Percentiles rank a stretch among this genome's conserved stretches.
Conservation (phyloP, 2,797 vertebrate species). For the Poecilia velifera region DNA sequence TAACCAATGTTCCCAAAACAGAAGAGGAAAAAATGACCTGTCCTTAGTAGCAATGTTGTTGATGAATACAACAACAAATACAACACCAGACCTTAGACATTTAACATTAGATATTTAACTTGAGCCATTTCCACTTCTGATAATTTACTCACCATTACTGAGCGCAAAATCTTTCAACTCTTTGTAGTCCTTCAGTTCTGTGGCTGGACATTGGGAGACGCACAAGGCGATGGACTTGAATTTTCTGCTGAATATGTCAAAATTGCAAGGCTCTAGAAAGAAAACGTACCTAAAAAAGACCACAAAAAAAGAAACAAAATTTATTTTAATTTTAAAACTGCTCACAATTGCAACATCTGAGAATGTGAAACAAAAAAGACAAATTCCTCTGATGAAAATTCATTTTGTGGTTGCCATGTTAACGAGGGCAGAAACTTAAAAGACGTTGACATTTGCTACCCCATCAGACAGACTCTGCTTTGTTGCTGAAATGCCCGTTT, state of each 20-base stretch:
- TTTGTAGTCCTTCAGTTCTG: constrained; percentile 81
- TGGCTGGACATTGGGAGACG: constrained; percentile 88
- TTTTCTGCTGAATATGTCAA: constrained; percentile 89
- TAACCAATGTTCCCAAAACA: neutral
- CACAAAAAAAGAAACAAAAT: neutral
- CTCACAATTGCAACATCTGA: no score
- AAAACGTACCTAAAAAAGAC: constrained; percentile 88
- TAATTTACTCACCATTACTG: constrained; percentile 85
- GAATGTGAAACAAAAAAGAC: neutral
- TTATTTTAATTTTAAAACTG: neutral
- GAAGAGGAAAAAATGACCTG: neutral
- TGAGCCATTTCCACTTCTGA: neutral
- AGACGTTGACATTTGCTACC: constrained; percentile 63
- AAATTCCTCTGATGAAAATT: neutral
- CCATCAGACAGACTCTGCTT: constrained; percentile 67
- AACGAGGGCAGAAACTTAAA: constrained; percentile 41
- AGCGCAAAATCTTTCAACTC: constrained; percentile 90
- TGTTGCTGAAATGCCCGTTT: constrained; percentile 69
- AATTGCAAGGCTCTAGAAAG: constrained; percentile 95
- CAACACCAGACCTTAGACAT: no score
- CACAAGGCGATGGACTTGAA: constrained; percentile 93
- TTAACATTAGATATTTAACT: neutral
- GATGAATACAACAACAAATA: neutral
- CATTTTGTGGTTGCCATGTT: constrained; percentile 18
- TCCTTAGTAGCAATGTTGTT: neutral